These are phyloP conservation scores for Percopsis omiscomaycus DNA, from an alignment of 2,797 vertebrate genomes.

Conservation along the genomic window DNA sequence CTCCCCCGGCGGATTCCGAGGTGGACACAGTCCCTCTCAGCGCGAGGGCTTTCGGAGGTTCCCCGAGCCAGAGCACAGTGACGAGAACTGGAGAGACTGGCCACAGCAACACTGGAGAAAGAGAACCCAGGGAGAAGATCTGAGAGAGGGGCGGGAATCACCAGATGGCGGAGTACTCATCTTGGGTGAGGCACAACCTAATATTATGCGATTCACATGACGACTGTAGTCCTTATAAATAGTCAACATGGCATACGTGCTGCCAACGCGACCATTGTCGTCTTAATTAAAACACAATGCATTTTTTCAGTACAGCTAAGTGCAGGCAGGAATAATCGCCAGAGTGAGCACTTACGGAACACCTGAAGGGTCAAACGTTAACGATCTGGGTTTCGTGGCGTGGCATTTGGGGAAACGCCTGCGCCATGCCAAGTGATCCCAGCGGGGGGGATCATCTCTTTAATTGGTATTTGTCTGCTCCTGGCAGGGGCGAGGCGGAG, in stretches of 20 bases:
- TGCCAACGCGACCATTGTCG: too few species aligned
- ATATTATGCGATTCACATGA: neutral
- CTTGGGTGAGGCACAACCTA: slow-evolving; percentile 49
- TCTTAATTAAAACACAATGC: too few species aligned
- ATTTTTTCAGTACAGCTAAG: too few species aligned
- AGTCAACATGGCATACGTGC: too few species aligned
- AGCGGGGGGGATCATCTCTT: too few species aligned
- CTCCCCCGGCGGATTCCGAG: slow-evolving; percentile 76
- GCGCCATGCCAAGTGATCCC: too few species aligned
- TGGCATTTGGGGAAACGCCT: too few species aligned
- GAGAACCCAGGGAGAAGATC: slow-evolving; percentile 69
- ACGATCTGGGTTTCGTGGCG: too few species aligned
- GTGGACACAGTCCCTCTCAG: slow-evolving; percentile 75
- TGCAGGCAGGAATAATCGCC: too few species aligned
- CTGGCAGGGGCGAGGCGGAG: slow-evolving; percentile 68
- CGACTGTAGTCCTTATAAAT: too few species aligned
- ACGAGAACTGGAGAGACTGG: slow-evolving; percentile 81
- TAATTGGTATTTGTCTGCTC: slow-evolving; percentile 12
- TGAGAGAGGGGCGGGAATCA: slow-evolving; percentile 55
- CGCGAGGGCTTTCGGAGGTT: slow-evolving; percentile 79
- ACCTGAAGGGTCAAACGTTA: too few species aligned
- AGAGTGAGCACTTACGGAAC: too few species aligned
- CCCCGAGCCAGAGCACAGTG: slow-evolving; percentile 68
- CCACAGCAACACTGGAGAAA: slow-evolving; percentile 73
- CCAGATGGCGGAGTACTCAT: slow-evolving; percentile 27